A percentile compares a stretch with the other conserved stretches of the same genome.
Evolutionary conservation across 1,140 invertebrate species (phyloP).

Genomic region (Drosophila subobscura): DNA sequence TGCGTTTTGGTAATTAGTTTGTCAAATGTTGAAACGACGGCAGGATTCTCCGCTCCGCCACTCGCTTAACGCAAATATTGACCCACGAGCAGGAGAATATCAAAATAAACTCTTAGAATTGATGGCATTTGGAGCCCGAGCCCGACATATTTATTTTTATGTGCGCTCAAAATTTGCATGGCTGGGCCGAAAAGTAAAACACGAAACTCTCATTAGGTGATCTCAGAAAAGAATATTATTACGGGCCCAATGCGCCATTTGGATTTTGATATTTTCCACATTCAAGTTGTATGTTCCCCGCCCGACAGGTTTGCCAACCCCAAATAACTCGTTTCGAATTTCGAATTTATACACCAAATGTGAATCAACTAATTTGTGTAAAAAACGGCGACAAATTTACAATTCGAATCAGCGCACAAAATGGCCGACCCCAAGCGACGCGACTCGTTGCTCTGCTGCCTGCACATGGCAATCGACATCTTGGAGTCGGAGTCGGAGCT

Average conservation of each 20-base stretch:
- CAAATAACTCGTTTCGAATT: conserved; percentile 71
- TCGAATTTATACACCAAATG: conserved; percentile 70
- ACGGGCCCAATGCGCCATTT: conserved; percentile 57
- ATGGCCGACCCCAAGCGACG: conserved; percentile 56
- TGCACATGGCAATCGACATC: conserved; percentile 26
- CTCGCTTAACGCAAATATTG: conserved; percentile 74
- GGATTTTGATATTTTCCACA: conserved; percentile 44
- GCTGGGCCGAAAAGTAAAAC: conserved; percentile 59
- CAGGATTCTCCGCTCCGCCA: conserved; percentile 20
- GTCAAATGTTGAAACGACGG: conserved; percentile 63
- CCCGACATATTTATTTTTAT: conserved; percentile 70
- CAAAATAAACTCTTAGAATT: conserved; percentile 78
- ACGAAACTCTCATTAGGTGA: conserved; percentile 77
- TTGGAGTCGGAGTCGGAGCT: background rate
- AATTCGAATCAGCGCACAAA: conserved; percentile 66
- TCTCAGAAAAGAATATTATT: conserved; percentile 51
- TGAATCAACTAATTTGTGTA: conserved; percentile 70
- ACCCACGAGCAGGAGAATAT: conserved; percentile 44
- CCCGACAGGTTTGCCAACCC: conserved; percentile 65
- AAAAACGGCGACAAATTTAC: conserved; percentile 68
- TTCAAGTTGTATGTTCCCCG: conserved; percentile 48
- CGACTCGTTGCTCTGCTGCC: too few species aligned
- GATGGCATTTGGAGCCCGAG: conserved; percentile 57
- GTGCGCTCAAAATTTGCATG: conserved; percentile 69
- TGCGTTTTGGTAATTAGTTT: conserved; percentile 61